Conservation (phyloP, 2,888 invertebrate genomes). For the Xestia rhomboidea region DNA sequence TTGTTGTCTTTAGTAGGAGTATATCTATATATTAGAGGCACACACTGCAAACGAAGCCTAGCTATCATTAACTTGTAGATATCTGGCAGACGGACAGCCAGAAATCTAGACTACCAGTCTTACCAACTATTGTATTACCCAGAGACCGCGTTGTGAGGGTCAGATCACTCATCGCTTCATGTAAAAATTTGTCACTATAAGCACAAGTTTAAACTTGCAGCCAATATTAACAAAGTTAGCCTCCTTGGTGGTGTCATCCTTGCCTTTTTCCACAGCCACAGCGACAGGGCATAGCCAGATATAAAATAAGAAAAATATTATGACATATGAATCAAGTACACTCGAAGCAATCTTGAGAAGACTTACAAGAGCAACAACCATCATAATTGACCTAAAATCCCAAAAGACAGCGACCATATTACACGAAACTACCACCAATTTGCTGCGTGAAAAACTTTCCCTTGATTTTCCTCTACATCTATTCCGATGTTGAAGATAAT, state of each 20-base stretch:
- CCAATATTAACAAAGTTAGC: no score
- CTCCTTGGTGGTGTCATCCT: no score
- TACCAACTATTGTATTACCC: background rate
- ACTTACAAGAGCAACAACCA: constrained; percentile 24
- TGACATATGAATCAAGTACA: constrained; percentile 1
- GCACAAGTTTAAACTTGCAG: no score
- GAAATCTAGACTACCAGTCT: background rate
- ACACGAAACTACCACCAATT: constrained; percentile 31
- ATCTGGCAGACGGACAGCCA: background rate
- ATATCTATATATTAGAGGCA: background rate
- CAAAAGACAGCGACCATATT: constrained; percentile 30
- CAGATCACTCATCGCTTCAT: no score
- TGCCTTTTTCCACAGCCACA: no score
- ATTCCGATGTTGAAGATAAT: constrained; percentile 38
- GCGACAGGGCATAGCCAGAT: background rate
- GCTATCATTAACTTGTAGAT: background rate
- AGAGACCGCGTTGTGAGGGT: no score
- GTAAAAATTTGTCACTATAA: no score
- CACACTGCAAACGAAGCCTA: background rate
- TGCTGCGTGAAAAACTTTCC: constrained; percentile 9
- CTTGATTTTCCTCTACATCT: constrained; percentile 25
- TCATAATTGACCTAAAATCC: constrained; percentile 39
- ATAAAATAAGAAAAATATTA: background rate
- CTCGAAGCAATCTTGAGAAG: background rate
- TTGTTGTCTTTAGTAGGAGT: background rate